Evolutionary conservation across 2,888 invertebrate genomes (phyloP), one percentile per base, ranked within the genome.

Genomic region (Drosophila melanosoma): DNA sequence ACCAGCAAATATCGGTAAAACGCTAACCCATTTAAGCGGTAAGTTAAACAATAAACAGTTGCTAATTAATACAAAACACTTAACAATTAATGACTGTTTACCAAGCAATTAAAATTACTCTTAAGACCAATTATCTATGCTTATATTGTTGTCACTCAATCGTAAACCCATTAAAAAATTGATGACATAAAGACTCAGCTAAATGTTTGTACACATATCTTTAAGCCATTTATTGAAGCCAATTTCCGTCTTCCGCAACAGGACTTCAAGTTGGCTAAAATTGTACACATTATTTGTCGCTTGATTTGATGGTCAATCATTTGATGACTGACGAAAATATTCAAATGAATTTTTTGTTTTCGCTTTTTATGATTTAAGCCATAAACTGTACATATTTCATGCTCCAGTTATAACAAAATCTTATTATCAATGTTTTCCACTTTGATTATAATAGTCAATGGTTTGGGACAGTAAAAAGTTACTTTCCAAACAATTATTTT

Each of bases 391-490:
- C 72, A 72, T 49, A 71, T 60, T 69, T 73, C 69, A 84, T 69
- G 90, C 88, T 89, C 90, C 58, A 84, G 72, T 83, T 88, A 42
- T 65, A n/a, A 53, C 23, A 3, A 69, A 77, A 60, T 72, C 56
- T 57, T 67, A 69, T 67, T 52, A 60, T 51, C 57, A 53, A 42
- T 45, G 53, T 45, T 45, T 59, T 60, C 35, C 60, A 42, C 20
- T 76, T 58, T 26, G 33, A 33, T 42, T 62, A 29, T 12, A 52
- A 26, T 65, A 17, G 33, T 35, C 49, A 53, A 61, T 61, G 45
- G 26, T 48, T 73, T 66, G 78, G 74, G 73, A 72, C 60, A 54
- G 56, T 35, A 32, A 32, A 42, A 52, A 57, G 59, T 77, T 62
- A 69, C 80, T 79, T 79, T 82, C 80, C 69, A 67, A 79, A 65